Conservation (phyloP, 2,797 vertebrate species). For the Eulemur rubriventer region DNA sequence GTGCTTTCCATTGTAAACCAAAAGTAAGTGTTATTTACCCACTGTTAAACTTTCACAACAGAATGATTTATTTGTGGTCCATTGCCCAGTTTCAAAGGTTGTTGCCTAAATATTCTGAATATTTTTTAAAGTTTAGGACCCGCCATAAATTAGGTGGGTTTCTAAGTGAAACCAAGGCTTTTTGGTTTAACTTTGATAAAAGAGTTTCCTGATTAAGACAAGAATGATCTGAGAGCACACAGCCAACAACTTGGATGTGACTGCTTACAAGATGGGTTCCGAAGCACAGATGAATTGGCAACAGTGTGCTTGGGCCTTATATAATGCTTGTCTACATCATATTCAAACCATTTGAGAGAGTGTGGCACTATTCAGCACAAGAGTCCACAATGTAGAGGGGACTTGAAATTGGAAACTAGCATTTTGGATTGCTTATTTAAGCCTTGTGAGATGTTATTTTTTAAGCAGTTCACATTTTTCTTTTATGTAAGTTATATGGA, state of each 20-base stretch:
- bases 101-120: not conserved
- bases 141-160: not conserved
- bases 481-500: not conserved
- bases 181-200: not conserved
- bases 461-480: not conserved
- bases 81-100: not conserved
- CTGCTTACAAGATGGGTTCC: not conserved
- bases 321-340: not conserved
- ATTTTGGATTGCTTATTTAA: not conserved
- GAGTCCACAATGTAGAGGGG: not conserved
- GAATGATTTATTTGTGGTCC: not conserved
- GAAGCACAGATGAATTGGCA: not conserved
- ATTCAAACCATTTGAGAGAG: not conserved
- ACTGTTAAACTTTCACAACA: not conserved
- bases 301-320: not conserved
- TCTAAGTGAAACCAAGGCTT: not conserved
- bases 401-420: not conserved
- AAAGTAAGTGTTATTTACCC: not conserved
- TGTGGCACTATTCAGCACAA: not conserved
- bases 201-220: not conserved
- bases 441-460: not conserved
- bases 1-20: constrained; percentile 28
- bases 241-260: not conserved
- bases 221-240: not conserved
- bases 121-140: not conserved